phyloP scores from a whole-genome alignment of 2,888 invertebrate species.

The Rhopalosiphum nymphaeae region DNA sequence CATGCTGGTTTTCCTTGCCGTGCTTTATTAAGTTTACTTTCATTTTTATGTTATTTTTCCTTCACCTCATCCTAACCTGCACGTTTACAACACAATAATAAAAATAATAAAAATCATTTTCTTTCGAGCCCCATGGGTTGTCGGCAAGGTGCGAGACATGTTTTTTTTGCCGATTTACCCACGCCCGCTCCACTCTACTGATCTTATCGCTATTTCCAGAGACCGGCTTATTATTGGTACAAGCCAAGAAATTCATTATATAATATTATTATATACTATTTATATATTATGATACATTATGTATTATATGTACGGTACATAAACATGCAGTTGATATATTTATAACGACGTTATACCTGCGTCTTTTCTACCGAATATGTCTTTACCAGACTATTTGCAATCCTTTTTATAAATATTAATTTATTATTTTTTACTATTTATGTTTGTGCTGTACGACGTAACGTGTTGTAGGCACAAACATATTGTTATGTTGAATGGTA shows the following conservation, averaged over 20 bases:
- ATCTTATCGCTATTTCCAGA: constrained; percentile 27
- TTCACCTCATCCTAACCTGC: constrained; percentile 43
- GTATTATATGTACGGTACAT: background rate
- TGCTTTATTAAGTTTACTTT: constrained; percentile 61
- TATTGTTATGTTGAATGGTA: background rate
- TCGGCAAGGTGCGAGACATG: constrained; percentile 40
- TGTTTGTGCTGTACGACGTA: background rate
- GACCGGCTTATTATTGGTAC: background rate
- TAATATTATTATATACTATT: background rate
- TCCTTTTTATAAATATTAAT: constrained; percentile 12
- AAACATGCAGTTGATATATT: background rate
- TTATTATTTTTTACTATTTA: background rate
- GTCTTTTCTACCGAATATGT: background rate
- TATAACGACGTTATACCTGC: background rate
- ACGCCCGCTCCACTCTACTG: background rate
- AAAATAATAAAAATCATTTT: constrained; percentile 56
- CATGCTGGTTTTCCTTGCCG: constrained; percentile 57
- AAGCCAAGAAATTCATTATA: constrained; percentile 10
- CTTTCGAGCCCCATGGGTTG: background rate
- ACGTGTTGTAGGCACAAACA: background rate
- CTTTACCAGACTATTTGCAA: background rate
- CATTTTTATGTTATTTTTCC: constrained; percentile 52
- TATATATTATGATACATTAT: background rate
- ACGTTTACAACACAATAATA: constrained; percentile 53
- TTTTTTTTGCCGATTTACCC: constrained; percentile 6